Conservation (phyloP, 2,888 invertebrate species). For the Drosophila meridionalis region DNA sequence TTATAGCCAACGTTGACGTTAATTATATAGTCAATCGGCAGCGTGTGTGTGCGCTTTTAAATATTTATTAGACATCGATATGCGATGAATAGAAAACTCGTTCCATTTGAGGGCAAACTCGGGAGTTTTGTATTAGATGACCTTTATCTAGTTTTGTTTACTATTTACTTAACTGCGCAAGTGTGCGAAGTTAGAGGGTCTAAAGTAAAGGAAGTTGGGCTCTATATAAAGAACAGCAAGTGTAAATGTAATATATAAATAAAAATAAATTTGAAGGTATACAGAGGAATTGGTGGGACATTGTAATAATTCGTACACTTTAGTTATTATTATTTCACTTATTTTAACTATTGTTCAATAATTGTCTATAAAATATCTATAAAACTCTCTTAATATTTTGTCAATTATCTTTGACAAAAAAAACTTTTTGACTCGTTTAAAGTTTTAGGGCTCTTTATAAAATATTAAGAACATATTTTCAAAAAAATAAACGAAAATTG, state of each 20-base stretch:
- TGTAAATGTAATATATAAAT: background rate
- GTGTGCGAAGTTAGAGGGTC: background rate
- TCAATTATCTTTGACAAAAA: too few species aligned
- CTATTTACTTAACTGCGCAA: background rate
- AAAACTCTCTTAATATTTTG: too few species aligned
- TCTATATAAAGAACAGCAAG: background rate
- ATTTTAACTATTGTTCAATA: too few species aligned
- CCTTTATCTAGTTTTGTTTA: constrained; percentile 36
- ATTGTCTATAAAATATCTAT: too few species aligned
- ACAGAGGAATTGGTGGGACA: too few species aligned
- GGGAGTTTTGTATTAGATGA: constrained; percentile 26
- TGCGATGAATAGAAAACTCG: constrained; percentile 57
- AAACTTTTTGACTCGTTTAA: too few species aligned
- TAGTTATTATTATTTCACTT: too few species aligned
- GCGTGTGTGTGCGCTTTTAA: constrained; percentile 54
- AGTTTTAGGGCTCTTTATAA: too few species aligned
- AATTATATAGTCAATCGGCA: constrained; percentile 59
- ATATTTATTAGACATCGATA: constrained; percentile 63
- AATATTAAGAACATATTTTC: too few species aligned
- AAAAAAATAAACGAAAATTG: too few species aligned
- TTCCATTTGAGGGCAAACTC: constrained; percentile 50
- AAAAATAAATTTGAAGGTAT: background rate
- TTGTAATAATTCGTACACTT: too few species aligned
- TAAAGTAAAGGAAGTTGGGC: background rate
- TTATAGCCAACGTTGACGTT: constrained; percentile 60